Evolutionary conservation across 2,113 vertebrate species (phyloP).

Genomic region (Mesitornis unicolor): DNA sequence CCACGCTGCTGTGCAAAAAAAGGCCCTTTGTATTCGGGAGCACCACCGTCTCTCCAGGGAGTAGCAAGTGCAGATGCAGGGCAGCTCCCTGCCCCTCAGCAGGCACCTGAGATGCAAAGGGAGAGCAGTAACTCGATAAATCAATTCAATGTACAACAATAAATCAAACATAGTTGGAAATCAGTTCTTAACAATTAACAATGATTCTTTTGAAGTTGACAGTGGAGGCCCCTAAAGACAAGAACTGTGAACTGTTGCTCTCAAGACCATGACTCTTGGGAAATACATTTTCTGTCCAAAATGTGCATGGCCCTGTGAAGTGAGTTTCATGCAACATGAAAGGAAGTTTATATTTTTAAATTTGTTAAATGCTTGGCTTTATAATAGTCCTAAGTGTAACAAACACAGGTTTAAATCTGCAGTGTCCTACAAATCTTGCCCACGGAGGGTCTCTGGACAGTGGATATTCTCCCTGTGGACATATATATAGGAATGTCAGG

Average conservation of each 20-base stretch:
- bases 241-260: not conserved
- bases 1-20: not conserved
- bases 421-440: rapidly evolving
- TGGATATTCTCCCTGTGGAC: rapidly evolving
- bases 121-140: not conserved
- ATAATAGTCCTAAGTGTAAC: not conserved
- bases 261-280: not conserved
- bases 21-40: not conserved
- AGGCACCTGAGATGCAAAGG: slow-evolving; percentile 14
- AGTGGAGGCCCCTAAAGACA: not conserved
- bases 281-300: not conserved
- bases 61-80: not conserved
- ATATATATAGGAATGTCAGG: rapidly evolving
- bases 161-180: slow-evolving; percentile 21
- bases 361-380: not conserved
- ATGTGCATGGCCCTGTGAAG: not conserved
- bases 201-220: not conserved
- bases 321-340: not conserved
- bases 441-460: rapidly evolving
- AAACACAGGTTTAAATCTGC: not conserved
- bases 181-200: not conserved
- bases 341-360: not conserved
- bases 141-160: not conserved
- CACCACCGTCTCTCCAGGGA: not conserved
- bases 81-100: slow-evolving; percentile 1